Evolutionary conservation across 2,113 vertebrate species (phyloP).

Genomic region (Mus spicilegus): DNA sequence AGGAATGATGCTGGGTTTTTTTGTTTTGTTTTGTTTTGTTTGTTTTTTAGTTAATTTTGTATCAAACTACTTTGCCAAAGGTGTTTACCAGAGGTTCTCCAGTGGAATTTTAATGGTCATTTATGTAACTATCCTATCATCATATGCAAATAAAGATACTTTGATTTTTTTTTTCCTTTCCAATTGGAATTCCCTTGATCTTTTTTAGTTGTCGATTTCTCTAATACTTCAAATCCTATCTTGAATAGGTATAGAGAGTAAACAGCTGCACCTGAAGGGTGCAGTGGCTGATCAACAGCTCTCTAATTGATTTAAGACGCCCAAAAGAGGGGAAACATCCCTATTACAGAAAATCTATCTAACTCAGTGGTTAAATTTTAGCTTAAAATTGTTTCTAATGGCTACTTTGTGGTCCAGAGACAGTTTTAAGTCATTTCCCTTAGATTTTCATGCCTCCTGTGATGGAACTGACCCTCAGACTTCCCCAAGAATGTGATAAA

Average conservation of each 20-base stretch:
- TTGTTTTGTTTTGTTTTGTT: too few relatives aligned
- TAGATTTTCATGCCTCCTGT: slow-evolving; percentile 34
- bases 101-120: not conserved
- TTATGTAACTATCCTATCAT: not conserved
- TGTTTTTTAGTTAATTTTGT: not conserved
- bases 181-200: not conserved
- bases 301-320: not conserved
- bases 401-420: not conserved
- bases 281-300: not conserved
- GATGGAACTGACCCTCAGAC: not conserved
- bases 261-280: not conserved
- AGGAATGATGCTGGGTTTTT: not conserved
- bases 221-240: not conserved
- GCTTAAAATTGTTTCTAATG: slow-evolving; percentile 7
- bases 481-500: not conserved
- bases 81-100: not conserved
- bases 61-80: not conserved
- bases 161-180: not conserved
- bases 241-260: not conserved
- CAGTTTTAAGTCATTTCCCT: not conserved
- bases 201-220: not conserved
- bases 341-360: not conserved
- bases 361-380: not conserved
- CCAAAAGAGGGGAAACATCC: not conserved
- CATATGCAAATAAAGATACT: not conserved